phyloP scores from a whole-genome alignment of 1,140 invertebrate species.

The Sesamia nonagrioides region DNA sequence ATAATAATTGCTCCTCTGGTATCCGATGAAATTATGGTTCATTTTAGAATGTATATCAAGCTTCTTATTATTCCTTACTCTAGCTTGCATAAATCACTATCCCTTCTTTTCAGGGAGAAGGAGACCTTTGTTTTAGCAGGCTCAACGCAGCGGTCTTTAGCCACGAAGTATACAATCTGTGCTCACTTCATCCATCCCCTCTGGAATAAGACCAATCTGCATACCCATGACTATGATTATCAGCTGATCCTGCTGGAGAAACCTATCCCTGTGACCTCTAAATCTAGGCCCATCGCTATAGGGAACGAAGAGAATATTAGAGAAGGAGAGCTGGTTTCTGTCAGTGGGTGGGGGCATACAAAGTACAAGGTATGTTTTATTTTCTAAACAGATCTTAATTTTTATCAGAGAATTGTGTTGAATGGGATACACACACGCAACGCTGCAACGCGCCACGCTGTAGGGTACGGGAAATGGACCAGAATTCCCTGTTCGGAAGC shows the following conservation, averaged over 20 bases:
- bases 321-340: slow-evolving; percentile 58
- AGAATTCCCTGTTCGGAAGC: too few species aligned
- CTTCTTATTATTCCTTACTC: too few species aligned
- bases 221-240: slow-evolving; percentile 76
- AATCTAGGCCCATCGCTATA: slow-evolving; percentile 72
- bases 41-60: too few species aligned
- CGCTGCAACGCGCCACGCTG: too few species aligned
- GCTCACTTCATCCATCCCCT: slow-evolving; percentile 74
- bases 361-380: slow-evolving; percentile 62
- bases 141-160: slow-evolving; percentile 62
- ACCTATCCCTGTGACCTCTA: slow-evolving; percentile 64
- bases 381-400: neutral
- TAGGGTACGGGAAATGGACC: too few species aligned
- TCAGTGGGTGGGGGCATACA: slow-evolving; percentile 80
- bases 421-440: too few species aligned
- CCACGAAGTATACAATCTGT: slow-evolving; percentile 65
- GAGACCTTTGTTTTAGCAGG: slow-evolving; percentile 67
- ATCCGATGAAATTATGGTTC: too few species aligned
- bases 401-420: too few species aligned
- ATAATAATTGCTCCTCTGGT: too few species aligned
- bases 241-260: slow-evolving; percentile 74
- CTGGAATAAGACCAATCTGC: slow-evolving; percentile 60
- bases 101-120: slow-evolving; percentile 59
- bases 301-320: slow-evolving; percentile 59
- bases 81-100: neutral